phyloP scores from a whole-genome alignment of 2,888 invertebrate species.

The Microchrysa polita region DNA sequence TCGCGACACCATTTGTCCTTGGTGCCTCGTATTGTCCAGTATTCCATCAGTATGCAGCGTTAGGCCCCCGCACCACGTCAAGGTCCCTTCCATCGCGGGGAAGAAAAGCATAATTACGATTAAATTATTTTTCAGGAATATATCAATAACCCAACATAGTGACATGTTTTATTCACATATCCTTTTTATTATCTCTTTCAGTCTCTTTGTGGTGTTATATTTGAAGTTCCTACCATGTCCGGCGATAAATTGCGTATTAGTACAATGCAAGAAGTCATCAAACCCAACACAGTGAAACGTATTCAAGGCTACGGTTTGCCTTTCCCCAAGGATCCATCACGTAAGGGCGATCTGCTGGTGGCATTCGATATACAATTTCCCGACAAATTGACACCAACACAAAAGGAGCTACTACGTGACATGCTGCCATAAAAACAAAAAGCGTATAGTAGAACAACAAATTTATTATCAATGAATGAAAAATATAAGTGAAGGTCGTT shows the following conservation, averaged over 20 bases:
- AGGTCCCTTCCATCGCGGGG: no score
- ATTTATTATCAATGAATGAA: no score
- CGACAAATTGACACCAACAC: slow-evolving; percentile 79
- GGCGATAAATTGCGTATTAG: slow-evolving; percentile 86
- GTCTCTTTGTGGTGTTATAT: slow-evolving; percentile 90
- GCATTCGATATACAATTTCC: slow-evolving; percentile 97
- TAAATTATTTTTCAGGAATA: no score
- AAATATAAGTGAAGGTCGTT: not conserved
- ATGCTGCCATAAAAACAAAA: slow-evolving; percentile 73
- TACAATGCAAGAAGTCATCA: slow-evolving; percentile 85
- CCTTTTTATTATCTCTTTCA: slow-evolving; percentile 61
- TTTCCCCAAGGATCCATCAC: slow-evolving; percentile 89
- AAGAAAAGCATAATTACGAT: no score
- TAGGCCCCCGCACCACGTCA: no score
- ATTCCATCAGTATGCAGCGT: no score
- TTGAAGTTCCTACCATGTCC: slow-evolving; percentile 91
- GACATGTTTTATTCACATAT: no score
- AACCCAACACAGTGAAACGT: slow-evolving; percentile 88
- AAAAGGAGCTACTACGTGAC: slow-evolving; percentile 90
- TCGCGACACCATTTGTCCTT: no score
- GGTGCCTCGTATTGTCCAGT: no score
- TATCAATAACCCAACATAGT: no score
- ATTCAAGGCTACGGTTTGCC: slow-evolving; percentile 94
- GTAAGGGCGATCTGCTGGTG: slow-evolving; percentile 92
- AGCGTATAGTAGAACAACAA: slow-evolving; percentile 10